Evolutionary conservation across 92 coral and sea anemone species (phyloP).

Genomic region (Epizoanthus fatuus): DNA sequence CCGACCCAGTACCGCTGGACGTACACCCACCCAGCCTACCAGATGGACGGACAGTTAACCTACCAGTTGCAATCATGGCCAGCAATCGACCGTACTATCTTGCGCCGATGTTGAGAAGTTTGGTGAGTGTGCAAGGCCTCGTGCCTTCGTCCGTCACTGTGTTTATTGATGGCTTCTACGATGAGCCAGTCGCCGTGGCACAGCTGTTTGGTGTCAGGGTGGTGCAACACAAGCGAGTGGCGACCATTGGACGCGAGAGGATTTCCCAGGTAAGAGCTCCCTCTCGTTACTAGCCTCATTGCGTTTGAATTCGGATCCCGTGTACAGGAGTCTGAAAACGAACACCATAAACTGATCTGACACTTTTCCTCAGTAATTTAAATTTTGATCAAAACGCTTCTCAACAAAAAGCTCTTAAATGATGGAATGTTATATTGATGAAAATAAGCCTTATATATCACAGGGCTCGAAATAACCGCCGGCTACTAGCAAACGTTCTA

Average conservation of each 20-base stretch:
- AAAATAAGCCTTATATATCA: too few relatives aligned
- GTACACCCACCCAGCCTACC: constrained; percentile 73
- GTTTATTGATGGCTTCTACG: constrained; percentile 85
- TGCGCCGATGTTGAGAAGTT: constrained; percentile 78
- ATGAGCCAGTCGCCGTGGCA: constrained; percentile 77
- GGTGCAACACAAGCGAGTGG: constrained; percentile 70
- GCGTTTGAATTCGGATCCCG: too few relatives aligned
- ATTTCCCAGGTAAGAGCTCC: constrained; percentile 75
- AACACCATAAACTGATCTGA: too few relatives aligned
- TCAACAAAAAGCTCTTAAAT: too few relatives aligned
- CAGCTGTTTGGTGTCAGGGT: constrained; percentile 74
- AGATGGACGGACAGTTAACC: constrained; percentile 70
- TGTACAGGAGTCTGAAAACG: too few relatives aligned
- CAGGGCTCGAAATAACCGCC: too few relatives aligned
- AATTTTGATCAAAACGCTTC: too few relatives aligned
- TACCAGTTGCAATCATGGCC: constrained; percentile 87
- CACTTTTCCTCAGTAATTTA: too few relatives aligned
- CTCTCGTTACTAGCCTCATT: background rate
- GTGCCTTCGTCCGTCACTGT: constrained; percentile 79
- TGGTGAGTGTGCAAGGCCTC: constrained; percentile 76
- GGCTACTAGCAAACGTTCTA: too few relatives aligned
- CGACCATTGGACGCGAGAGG: constrained; percentile 63
- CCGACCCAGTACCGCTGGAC: constrained; percentile 62
- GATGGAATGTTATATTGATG: too few relatives aligned
- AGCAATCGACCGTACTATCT: constrained; percentile 88